A percentile compares a stretch with the other conserved stretches of the same genome.
Conservation (phyloP, 1,140 invertebrate species). For the Drosophila pruinosa region DNA sequence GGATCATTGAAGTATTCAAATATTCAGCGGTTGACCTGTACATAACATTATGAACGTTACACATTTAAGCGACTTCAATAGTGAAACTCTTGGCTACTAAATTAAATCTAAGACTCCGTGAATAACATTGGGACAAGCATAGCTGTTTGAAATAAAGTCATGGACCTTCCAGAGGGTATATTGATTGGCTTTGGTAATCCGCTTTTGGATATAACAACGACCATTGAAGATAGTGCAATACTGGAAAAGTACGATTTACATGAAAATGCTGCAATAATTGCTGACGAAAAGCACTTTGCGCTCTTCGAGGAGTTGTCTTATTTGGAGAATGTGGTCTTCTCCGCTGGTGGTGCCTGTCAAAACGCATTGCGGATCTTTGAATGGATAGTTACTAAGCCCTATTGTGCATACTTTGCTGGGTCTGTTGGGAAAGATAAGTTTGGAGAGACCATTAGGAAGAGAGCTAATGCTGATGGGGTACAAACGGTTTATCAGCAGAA, state of each 20-base stretch:
- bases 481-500: conserved; percentile 92
- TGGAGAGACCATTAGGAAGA: conserved; percentile 92
- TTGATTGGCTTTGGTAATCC: conserved; percentile 65
- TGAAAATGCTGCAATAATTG: conserved; percentile 96
- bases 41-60: neutral
- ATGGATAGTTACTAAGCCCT: conserved; percentile 94
- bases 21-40: neutral
- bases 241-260: conserved; percentile 93
- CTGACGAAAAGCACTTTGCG: conserved; percentile 93
- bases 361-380: conserved; percentile 96
- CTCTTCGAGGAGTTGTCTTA: conserved; percentile 84
- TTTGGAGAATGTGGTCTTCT: conserved; percentile 88
- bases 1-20: neutral
- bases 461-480: conserved; percentile 92
- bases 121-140: neutral
- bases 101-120: neutral
- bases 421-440: conserved; percentile 97
- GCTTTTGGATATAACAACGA: conserved; percentile 51
- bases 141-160: neutral
- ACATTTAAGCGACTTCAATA: neutral
- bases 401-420: conserved; percentile 94
- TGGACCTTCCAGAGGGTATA: conserved; percentile 47
- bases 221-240: conserved; percentile 48
- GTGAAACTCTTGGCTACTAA: neutral
- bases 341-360: conserved; percentile 96